Base-by-base conservation (phyloP, 1,140 invertebrate species). In the Drosophila ficusphila region DNA sequence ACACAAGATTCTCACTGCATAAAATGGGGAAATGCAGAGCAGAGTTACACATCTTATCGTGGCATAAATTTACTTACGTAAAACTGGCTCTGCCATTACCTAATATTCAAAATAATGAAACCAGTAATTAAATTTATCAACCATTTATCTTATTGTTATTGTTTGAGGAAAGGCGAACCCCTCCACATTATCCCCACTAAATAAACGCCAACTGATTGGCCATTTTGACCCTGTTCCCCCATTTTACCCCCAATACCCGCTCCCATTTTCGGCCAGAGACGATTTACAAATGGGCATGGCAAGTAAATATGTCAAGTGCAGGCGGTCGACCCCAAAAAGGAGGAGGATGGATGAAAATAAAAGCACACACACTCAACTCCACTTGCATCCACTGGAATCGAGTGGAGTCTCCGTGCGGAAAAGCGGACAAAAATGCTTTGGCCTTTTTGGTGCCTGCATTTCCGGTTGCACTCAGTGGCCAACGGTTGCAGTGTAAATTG, bases 241-340 rank as follows among this genome's bases (percentile, higher is more conserved):
- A 29, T n/a, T n/a, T 9, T 4, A 6, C 7, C n/a, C 18, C 16
- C 25, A 11, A 14, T 3, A 14, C n/a, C 6, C 14, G 12, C n/a
- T 1, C 5, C 21, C 29, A 21, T 12, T 36, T 42, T 56, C 41
- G 3, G 6, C 4, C 38, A 42, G 36, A 47, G 48, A 69, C 65
- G 62, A 75, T 76, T 90, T 82, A 86, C 79, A 81, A 76, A 90
- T 69, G 75, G 53, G 47, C 69, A 69, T 67, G 41, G 69, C 70
- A 76, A 89, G 88, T 90, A 90, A 90, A 90, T 90, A 90, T 90
- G 88, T 90, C 88, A 90, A 90, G 88, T 81, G 88, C 88, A 90
- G 88, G 73, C 78, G 77, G 79, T 33, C 23, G 49, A 23, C 21
- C 25, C 3, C 36, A 47, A 31, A 31, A 47, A 36, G n/a, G n/a